Percentiles rank a stretch among this genome's conserved stretches.
These are phyloP conservation scores for Pectinophora gossypiella DNA, from an alignment of 1,140 invertebrate species.

Conservation along the genomic window DNA sequence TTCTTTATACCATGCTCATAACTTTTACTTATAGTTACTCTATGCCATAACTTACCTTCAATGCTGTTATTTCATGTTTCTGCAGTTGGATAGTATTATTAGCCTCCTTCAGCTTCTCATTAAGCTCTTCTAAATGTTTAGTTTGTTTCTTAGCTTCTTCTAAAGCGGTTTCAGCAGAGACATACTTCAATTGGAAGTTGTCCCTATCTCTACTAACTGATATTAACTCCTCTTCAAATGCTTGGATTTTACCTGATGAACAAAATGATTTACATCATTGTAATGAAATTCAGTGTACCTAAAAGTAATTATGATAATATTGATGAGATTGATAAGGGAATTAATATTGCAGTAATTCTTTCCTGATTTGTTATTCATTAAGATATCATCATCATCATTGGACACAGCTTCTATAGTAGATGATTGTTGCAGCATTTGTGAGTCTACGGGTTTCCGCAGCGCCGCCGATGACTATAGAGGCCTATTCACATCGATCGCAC, in stretches of 20 bases:
- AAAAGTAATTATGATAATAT: too few relatives aligned
- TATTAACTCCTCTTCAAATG: constrained; percentile 66
- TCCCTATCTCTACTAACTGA: constrained; percentile 58
- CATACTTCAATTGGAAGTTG: constrained; percentile 61
- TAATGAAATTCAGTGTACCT: background rate
- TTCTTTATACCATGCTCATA: too few relatives aligned
- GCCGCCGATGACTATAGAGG: too few relatives aligned
- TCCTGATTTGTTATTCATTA: too few relatives aligned
- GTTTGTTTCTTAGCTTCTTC: constrained; percentile 57
- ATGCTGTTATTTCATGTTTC: constrained; percentile 55
- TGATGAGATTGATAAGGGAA: too few relatives aligned
- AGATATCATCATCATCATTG: too few relatives aligned
- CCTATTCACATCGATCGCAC: too few relatives aligned
- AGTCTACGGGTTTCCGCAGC: too few relatives aligned
- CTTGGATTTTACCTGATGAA: constrained; percentile 57
- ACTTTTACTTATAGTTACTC: too few relatives aligned
- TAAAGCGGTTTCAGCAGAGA: constrained; percentile 51
- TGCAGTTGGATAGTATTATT: constrained; percentile 59
- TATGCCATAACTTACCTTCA: constrained; percentile 55
- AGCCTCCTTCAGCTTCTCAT: constrained; percentile 49
- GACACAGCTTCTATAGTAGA: too few relatives aligned
- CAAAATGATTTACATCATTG: background rate
- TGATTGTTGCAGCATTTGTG: too few relatives aligned
- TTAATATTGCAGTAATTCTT: too few relatives aligned
- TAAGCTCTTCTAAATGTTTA: constrained; percentile 52